Evolutionary conservation across 1,140 invertebrate species (phyloP).

Genomic region (Drosophila tani): DNA sequence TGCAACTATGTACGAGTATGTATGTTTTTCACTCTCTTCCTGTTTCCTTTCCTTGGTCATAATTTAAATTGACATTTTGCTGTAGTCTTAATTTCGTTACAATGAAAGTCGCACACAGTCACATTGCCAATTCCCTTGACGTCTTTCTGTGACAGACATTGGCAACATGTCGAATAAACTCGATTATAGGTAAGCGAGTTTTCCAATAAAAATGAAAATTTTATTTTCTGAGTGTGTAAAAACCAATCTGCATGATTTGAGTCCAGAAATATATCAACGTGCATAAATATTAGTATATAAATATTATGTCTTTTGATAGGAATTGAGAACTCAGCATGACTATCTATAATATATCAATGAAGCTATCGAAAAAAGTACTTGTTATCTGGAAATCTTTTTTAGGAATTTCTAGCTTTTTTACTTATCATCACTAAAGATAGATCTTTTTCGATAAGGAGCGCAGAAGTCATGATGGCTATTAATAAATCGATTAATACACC

Average conservation of each 20-base stretch:
- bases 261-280: background rate
- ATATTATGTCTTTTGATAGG: background rate
- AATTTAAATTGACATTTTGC: slow-evolving; percentile 70
- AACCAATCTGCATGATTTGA: background rate
- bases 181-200: slow-evolving; percentile 5
- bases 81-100: slow-evolving; percentile 51
- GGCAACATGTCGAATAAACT: slow-evolving; percentile 13
- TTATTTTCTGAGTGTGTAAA: slow-evolving; percentile 6
- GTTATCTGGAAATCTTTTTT: too few species aligned
- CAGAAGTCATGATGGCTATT: too few species aligned
- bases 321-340: too few species aligned
- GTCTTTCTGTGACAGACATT: slow-evolving; percentile 13
- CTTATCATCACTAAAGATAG: too few species aligned
- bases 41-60: slow-evolving; percentile 36
- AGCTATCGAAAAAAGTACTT: too few species aligned
- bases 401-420: too few species aligned
- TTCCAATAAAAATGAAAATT: slow-evolving; percentile 29
- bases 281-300: background rate
- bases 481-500: background rate
- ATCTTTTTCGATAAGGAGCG: background rate
- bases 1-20: background rate
- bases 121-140: slow-evolving; percentile 16
- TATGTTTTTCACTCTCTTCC: background rate
- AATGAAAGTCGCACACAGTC: slow-evolving; percentile 8
- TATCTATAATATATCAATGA: too few species aligned